Evolutionary conservation across 2,888 invertebrate genomes (phyloP).

Genomic region (Ophion costatus): DNA sequence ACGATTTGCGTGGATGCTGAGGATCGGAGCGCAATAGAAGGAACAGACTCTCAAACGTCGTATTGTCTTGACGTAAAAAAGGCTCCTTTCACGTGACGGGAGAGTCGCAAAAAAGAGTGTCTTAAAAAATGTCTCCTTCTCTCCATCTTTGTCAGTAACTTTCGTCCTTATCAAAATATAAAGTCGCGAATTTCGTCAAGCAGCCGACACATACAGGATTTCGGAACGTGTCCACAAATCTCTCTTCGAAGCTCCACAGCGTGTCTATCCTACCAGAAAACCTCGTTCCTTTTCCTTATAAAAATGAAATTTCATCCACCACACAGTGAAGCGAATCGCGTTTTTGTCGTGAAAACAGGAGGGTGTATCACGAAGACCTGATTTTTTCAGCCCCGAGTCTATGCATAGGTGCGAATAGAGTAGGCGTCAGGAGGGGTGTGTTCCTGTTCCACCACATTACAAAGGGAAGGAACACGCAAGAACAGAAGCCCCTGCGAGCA

Average conservation of each 20-base stretch:
- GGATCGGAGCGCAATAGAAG: neutral
- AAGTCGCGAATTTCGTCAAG: too few species aligned
- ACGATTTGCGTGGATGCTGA: neutral
- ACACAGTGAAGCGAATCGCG: neutral
- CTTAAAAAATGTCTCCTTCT: too few species aligned
- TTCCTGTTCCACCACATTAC: neutral
- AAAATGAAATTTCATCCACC: neutral
- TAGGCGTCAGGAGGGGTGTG: neutral
- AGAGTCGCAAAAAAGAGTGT: too few species aligned
- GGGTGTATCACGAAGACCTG: constrained; percentile 28
- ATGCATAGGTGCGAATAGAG: neutral
- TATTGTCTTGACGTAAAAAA: too few species aligned
- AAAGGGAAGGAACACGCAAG: constrained; percentile 2
- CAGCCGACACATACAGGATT: neutral
- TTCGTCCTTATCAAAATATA: too few species aligned
- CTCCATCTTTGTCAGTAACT: too few species aligned
- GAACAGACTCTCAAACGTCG: neutral
- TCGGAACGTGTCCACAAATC: neutral
- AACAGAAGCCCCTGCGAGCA: constrained; percentile 43
- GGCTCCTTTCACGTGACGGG: too few species aligned
- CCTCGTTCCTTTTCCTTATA: neutral
- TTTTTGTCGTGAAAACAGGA: constrained; percentile 20
- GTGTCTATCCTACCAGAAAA: too few species aligned
- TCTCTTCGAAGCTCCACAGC: too few species aligned
- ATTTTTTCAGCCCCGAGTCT: constrained; percentile 12